Percentiles rank a stretch among this genome's conserved stretches.
Conservation (phyloP, 1,140 invertebrate genomes). For the Mactra quadrangularis region DNA sequence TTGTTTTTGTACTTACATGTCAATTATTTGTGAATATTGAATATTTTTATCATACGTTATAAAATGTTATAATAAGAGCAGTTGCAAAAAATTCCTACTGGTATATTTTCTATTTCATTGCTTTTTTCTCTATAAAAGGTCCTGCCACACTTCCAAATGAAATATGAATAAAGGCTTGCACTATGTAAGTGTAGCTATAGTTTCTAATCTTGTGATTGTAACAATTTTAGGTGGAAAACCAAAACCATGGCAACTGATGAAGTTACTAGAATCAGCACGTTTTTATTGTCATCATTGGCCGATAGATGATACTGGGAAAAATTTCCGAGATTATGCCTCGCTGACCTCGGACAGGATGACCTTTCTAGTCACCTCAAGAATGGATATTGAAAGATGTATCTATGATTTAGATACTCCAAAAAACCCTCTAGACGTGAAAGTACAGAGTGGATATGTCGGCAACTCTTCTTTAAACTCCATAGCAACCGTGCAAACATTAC, state of each 20-base stretch:
- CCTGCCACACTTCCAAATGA: too few relatives aligned
- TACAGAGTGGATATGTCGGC: slow-evolving; percentile 44
- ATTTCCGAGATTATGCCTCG: slow-evolving; percentile 66
- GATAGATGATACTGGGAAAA: slow-evolving; percentile 62
- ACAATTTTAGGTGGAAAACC: slow-evolving; percentile 56
- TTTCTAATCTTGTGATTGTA: too few relatives aligned
- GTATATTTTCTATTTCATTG: too few relatives aligned
- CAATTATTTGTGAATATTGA: too few relatives aligned
- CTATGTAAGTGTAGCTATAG: too few relatives aligned
- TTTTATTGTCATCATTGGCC: slow-evolving; percentile 64
- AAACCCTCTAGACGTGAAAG: slow-evolving; percentile 5
- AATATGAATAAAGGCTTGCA: too few relatives aligned
- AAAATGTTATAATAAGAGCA: too few relatives aligned
- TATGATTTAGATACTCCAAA: slow-evolving; percentile 33
- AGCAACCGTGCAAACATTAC: slow-evolving; percentile 36
- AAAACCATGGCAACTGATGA: slow-evolving; percentile 71
- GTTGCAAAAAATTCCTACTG: too few relatives aligned
- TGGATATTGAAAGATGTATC: slow-evolving; percentile 29
- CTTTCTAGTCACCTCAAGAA: slow-evolving; percentile 52
- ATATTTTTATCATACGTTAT: too few relatives aligned
- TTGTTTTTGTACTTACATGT: too few relatives aligned
- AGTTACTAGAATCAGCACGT: slow-evolving; percentile 55
- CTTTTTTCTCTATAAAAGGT: too few relatives aligned
- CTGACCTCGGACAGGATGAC: slow-evolving; percentile 64
- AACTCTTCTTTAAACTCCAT: slow-evolving; percentile 65